These are phyloP conservation scores for Psettodes erumei DNA, from an alignment of 2,113 vertebrate species.

Conservation along the genomic window DNA sequence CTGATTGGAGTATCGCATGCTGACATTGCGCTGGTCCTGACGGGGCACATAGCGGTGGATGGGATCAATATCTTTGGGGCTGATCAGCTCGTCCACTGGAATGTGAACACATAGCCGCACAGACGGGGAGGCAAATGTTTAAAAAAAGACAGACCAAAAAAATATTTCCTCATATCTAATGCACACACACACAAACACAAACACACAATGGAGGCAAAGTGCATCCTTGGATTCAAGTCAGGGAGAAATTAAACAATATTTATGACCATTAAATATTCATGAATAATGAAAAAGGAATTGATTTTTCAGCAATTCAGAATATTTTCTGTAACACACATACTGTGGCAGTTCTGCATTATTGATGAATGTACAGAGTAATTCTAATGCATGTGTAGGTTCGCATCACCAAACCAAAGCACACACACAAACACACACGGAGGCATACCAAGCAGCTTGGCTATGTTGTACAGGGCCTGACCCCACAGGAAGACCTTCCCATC, in stretches of 20 bases:
- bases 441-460: conserved; percentile 94
- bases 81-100: conserved; percentile 93
- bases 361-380: background rate
- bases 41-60: conserved; percentile 88
- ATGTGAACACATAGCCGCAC: background rate
- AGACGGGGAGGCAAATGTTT: background rate
- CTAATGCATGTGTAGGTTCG: background rate
- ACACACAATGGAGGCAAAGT: background rate
- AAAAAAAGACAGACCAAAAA: background rate
- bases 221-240: background rate
- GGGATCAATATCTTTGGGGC: conserved; percentile 94
- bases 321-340: background rate
- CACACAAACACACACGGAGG: conserved; percentile 7
- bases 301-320: background rate
- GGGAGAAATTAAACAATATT: background rate
- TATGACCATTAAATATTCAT: background rate
- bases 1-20: conserved; percentile 98
- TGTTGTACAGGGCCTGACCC: conserved; percentile 94
- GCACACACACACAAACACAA: background rate
- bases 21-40: conserved; percentile 92
- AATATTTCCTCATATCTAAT: background rate
- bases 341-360: background rate
- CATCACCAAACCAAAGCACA: background rate
- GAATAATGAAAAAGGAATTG: background rate
- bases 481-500: conserved; percentile 95